Base-by-base conservation (phyloP, 2,113 vertebrate genomes). In the Dryoscopus gambensis region DNA sequence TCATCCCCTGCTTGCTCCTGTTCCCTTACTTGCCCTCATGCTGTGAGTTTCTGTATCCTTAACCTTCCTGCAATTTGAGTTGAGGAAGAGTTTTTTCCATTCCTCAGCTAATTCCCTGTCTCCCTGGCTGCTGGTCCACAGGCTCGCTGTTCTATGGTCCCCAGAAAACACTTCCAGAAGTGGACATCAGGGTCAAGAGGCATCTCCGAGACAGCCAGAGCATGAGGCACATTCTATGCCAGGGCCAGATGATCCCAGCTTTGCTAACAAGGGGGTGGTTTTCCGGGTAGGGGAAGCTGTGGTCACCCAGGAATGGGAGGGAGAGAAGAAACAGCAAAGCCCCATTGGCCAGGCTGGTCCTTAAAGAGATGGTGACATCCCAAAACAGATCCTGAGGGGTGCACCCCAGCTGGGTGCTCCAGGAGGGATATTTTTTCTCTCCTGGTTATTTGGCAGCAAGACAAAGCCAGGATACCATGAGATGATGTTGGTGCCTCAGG, bases 121-220 rank as follows among this genome's bases (percentile, higher is more conserved):
- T 83, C 62, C 28, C 59, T 75, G 57, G 25, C 20, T 10, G 3
- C n/a, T 57, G 50, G 4, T 74, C 64, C 77, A 84, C 33, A 19
- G n/a, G 22, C n/a, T 89, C n/a, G 22, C 0, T 1, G 5, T 21
- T 53, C 49, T 1, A 0, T 50, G 56, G 30, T 46, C 31, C 37
- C 22, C 42, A 46, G 59, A 30, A 82, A 87, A 67, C 33, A 25
- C 30, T 42, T 67, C 59, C 49, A 55, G 55, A 39, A 3, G 1
- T 7, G 33, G 63, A 33, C 35, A 59, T 19, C 33, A 33, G 15
- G 31, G 30, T 57, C 69, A 67, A 70, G 65, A 62, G 33, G 7
- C 27, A 63, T 13, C 78, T 84, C 74, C 1, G 2, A 20, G 56
- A 27, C 64, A 63, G 23, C 12, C 77, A 69, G 33, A 49, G 50